Percentiles rank a stretch among this genome's conserved stretches.
phyloP scores from a whole-genome alignment of 2,797 vertebrate genomes.

The Morelia viridis region DNA sequence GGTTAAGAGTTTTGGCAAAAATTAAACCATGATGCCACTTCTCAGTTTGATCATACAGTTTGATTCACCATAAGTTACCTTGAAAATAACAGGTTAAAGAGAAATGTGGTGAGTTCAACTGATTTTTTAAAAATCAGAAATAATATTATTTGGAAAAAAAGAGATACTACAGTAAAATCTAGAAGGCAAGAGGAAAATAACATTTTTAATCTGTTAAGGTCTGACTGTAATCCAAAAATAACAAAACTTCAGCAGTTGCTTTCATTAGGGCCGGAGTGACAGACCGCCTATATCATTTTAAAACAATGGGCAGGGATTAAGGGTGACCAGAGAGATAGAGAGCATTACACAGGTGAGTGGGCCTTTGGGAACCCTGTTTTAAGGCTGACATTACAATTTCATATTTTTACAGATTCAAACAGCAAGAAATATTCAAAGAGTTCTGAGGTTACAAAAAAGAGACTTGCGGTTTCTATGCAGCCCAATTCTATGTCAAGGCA shows the following conservation, averaged over 20 bases:
- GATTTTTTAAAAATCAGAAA: background rate
- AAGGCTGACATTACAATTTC: background rate
- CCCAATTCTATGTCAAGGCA: background rate
- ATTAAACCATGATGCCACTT: background rate
- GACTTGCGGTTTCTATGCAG: background rate
- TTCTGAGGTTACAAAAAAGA: background rate
- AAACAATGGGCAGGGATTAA: background rate
- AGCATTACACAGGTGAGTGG: background rate
- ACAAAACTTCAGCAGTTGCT: background rate
- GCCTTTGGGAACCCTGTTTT: background rate
- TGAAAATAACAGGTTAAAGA: background rate
- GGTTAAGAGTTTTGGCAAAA: background rate
- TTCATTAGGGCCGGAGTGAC: background rate
- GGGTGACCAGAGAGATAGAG: background rate
- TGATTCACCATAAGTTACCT: background rate
- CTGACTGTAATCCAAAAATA: background rate
- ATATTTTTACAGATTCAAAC: background rate
- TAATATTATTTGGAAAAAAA: background rate
- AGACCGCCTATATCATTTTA: background rate
- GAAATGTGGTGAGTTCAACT: background rate
- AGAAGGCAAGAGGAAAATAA: background rate
- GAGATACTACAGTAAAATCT: background rate
- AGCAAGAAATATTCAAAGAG: background rate
- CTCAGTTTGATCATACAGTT: background rate
- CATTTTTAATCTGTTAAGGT: background rate